A percentile compares a stretch with the other conserved stretches of the same genome.
Evolutionary conservation across 1,140 invertebrate species (phyloP).

Genomic region (Anagrus nilaparvatae): DNA sequence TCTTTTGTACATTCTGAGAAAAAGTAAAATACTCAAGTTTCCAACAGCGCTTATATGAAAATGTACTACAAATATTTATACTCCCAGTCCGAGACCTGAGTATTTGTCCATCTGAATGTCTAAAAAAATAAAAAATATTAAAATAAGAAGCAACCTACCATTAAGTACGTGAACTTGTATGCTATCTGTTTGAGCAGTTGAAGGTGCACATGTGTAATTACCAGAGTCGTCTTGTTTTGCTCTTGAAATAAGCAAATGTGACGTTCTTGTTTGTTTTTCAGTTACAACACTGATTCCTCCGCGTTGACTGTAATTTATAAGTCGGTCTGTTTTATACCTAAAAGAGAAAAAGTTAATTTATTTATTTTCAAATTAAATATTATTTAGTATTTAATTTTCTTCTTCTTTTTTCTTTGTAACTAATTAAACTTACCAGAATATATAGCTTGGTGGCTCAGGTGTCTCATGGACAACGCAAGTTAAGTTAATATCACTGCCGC

Average conservation of each 20-base stretch:
- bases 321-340: slow-evolving; percentile 68
- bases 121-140: not conserved
- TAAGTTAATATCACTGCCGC: slow-evolving; percentile 82
- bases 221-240: slow-evolving; percentile 69
- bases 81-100: too few relatives aligned
- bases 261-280: slow-evolving; percentile 74
- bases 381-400: too few relatives aligned
- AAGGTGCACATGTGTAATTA: slow-evolving; percentile 77
- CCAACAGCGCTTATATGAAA: too few relatives aligned
- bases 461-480: slow-evolving; percentile 78
- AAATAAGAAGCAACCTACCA: slow-evolving; percentile 37
- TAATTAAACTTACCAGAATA: slow-evolving; percentile 59
- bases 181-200: slow-evolving; percentile 47
- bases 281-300: slow-evolving; percentile 79
- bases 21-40: too few relatives aligned
- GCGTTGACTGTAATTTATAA: slow-evolving; percentile 79
- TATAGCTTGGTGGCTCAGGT: slow-evolving; percentile 79
- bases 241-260: slow-evolving; percentile 68
- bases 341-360: too few relatives aligned
- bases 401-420: too few relatives aligned
- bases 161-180: slow-evolving; percentile 52
- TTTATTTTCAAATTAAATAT: too few relatives aligned
- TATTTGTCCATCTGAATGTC: too few relatives aligned
- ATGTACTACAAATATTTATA: too few relatives aligned
- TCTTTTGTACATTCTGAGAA: too few relatives aligned